Conservation (phyloP, 2,888 invertebrate genomes). For the Temnothorax rugatulus region DNA sequence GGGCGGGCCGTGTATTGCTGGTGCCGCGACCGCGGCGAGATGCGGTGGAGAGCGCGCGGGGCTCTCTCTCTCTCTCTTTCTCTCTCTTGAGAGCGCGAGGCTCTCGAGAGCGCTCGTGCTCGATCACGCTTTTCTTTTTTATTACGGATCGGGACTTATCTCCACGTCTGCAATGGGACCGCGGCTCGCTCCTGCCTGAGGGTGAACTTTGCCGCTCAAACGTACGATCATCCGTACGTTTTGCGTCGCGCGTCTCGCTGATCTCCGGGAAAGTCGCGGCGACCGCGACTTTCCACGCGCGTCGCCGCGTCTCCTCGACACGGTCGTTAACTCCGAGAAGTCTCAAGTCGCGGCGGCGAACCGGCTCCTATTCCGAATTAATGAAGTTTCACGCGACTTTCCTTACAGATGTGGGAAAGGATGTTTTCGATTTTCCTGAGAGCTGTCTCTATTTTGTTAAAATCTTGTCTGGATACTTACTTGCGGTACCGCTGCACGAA, state of each 20-base stretch:
- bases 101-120: neutral
- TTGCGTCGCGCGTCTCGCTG: neutral
- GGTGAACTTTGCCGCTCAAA: neutral
- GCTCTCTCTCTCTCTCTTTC: too few species aligned
- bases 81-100: neutral
- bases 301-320: neutral
- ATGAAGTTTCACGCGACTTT: constrained; percentile 1
- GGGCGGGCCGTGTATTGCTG: neutral
- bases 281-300: constrained; percentile 35
- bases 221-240: neutral
- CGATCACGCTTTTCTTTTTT: constrained; percentile 12
- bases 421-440: neutral
- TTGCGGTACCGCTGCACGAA: neutral
- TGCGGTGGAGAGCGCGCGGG: neutral
- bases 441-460: neutral
- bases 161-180: neutral
- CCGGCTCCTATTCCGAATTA: neutral
- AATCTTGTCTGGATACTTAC: neutral
- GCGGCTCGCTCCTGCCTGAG: neutral
- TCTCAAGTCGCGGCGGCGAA: neutral
- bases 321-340: constrained; percentile 3
- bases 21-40: constrained; percentile 4
- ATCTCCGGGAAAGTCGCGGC: constrained; percentile 27
- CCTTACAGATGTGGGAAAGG: neutral
- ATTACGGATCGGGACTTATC: constrained; percentile 14